Percentiles rank a stretch among this genome's conserved stretches.
phyloP scores from a whole-genome alignment of 2,113 vertebrate species.

The Tiliqua scincoides region DNA sequence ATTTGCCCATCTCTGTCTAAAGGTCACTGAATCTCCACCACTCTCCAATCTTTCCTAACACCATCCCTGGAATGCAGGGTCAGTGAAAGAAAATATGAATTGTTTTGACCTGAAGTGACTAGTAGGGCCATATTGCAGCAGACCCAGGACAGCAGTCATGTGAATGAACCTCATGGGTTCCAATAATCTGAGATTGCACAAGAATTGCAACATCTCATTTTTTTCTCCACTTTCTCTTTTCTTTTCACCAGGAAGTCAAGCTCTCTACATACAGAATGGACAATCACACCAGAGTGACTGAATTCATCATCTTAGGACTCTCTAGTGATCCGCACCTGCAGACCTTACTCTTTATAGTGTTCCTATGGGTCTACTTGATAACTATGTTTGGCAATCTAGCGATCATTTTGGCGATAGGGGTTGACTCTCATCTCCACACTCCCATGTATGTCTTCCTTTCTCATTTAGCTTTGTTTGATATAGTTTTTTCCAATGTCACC shows the following conservation, averaged over 20 bases:
- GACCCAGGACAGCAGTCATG: too few species aligned
- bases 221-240: not conserved
- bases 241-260: not conserved
- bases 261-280: not conserved
- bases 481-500: constrained; percentile 47
- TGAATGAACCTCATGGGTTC: too few species aligned
- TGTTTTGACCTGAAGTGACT: too few species aligned
- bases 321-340: constrained; percentile 47
- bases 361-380: constrained; percentile 42
- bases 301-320: constrained; percentile 54
- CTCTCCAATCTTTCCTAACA: too few species aligned
- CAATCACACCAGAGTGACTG: constrained; percentile 41
- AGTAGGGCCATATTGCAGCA: too few species aligned
- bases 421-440: constrained; percentile 41
- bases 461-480: constrained; percentile 54
- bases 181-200: too few species aligned
- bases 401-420: constrained; percentile 48
- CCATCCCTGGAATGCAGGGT: too few species aligned
- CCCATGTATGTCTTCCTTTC: constrained; percentile 56
- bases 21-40: too few species aligned
- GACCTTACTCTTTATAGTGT: constrained; percentile 39
- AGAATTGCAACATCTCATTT: too few species aligned
- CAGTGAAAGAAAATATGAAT: too few species aligned
- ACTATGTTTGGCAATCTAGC: constrained; percentile 50
- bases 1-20: too few species aligned